These are phyloP conservation scores for Parnassius smintheus DNA, from an alignment of 2,888 invertebrate genomes.

Conservation along the genomic window DNA sequence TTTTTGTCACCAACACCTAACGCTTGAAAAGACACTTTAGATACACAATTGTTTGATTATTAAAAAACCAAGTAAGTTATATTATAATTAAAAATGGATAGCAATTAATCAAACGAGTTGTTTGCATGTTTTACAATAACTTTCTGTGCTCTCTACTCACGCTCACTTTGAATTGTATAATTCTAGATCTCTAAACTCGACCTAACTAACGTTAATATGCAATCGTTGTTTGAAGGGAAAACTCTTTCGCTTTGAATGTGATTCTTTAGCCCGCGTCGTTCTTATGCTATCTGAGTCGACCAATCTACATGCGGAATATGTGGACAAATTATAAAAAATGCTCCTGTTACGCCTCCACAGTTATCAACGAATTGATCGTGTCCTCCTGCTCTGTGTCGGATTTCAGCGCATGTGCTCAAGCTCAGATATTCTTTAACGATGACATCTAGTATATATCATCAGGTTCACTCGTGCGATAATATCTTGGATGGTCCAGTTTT, in stretches of 20 bases:
- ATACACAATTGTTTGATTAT: no score
- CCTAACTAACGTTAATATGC: neutral
- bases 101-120: no score
- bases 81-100: no score
- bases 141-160: neutral
- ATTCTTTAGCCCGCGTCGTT: slow-evolving; percentile 32
- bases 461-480: slow-evolving; percentile 15
- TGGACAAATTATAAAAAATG: slow-evolving; percentile 66
- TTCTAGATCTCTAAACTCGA: slow-evolving; percentile 31
- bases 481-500: slow-evolving; percentile 12
- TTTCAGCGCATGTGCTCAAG: slow-evolving; percentile 50
- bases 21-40: no score
- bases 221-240: neutral
- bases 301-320: slow-evolving; percentile 60
- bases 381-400: slow-evolving; percentile 34
- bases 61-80: no score
- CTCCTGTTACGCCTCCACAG: slow-evolving; percentile 58
- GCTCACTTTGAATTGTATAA: slow-evolving; percentile 2
- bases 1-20: no score
- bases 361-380: slow-evolving; percentile 57
- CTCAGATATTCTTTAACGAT: slow-evolving; percentile 26
- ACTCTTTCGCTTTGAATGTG: slow-evolving; percentile 2
- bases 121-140: no score
- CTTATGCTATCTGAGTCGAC: slow-evolving; percentile 47
- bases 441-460: slow-evolving; percentile 20